Evolutionary conservation across 2,797 vertebrate species (phyloP).

Genomic region (Crocidura indochinensis): DNA sequence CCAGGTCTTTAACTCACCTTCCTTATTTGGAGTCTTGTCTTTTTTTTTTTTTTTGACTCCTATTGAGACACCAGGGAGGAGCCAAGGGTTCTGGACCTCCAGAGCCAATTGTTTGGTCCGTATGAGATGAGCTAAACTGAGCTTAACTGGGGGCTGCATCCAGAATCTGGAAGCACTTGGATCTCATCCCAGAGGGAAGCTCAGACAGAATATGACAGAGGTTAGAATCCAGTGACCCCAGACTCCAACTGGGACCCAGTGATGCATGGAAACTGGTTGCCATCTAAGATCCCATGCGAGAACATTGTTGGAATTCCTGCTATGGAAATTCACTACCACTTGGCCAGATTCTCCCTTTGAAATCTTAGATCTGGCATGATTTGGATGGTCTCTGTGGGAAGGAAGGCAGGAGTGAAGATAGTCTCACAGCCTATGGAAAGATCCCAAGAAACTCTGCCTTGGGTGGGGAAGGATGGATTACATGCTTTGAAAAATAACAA

Average conservation of each 20-base stretch:
- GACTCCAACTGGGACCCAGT: no score
- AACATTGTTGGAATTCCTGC: neutral
- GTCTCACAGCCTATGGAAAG: neutral
- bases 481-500: neutral
- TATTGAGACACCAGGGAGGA: neutral
- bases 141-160: neutral
- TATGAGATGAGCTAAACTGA: neutral
- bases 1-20: neutral
- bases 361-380: neutral
- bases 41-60: no score
- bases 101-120: neutral
- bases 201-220: neutral
- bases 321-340: neutral
- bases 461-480: neutral
- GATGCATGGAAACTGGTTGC: no score
- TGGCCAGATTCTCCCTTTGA: neutral
- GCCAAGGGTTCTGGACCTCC: neutral
- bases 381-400: conserved; percentile 1
- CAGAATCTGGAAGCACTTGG: neutral
- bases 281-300: neutral
- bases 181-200: conserved; percentile 24
- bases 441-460: neutral
- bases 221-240: neutral
- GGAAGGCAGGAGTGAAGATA: neutral
- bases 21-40: neutral